These are phyloP conservation scores for Apomyelois bistriatella DNA, from an alignment of 2,888 invertebrate species.

Conservation along the genomic window DNA sequence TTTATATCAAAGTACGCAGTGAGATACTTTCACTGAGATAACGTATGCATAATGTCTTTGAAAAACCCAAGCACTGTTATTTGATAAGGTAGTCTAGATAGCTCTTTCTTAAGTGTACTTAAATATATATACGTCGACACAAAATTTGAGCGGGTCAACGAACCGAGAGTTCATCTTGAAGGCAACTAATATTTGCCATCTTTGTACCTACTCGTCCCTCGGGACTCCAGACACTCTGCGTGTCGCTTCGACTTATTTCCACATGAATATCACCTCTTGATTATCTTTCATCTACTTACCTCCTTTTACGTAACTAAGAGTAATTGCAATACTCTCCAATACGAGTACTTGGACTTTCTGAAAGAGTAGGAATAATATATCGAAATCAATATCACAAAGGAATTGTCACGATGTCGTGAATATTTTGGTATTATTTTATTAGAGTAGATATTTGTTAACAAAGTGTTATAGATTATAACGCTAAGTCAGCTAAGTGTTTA, in stretches of 20 bases:
- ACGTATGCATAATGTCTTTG: slow-evolving; percentile 18
- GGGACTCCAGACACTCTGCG: slow-evolving; percentile 34
- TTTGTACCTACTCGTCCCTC: slow-evolving; percentile 65
- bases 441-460: no score
- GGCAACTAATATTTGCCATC: slow-evolving; percentile 72
- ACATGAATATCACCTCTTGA: slow-evolving; percentile 47
- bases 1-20: slow-evolving; percentile 13
- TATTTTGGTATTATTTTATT: no score
- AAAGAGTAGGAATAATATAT: no score
- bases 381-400: no score
- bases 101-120: slow-evolving; percentile 36
- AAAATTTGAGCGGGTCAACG: slow-evolving; percentile 69
- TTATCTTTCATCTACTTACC: slow-evolving; percentile 9
- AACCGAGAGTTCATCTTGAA: slow-evolving; percentile 61
- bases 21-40: slow-evolving; percentile 20
- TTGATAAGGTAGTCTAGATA: slow-evolving; percentile 39
- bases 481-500: no score
- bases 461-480: no score
- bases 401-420: no score
- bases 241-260: slow-evolving; percentile 63
- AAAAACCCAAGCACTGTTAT: slow-evolving; percentile 19
- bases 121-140: slow-evolving; percentile 39
- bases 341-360: not conserved
- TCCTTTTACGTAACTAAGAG: slow-evolving; percentile 16
- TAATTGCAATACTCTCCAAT: slow-evolving; percentile 1